Evolutionary conservation across 2,797 vertebrate genomes (phyloP).

Genomic region (Rhinella marina): DNA sequence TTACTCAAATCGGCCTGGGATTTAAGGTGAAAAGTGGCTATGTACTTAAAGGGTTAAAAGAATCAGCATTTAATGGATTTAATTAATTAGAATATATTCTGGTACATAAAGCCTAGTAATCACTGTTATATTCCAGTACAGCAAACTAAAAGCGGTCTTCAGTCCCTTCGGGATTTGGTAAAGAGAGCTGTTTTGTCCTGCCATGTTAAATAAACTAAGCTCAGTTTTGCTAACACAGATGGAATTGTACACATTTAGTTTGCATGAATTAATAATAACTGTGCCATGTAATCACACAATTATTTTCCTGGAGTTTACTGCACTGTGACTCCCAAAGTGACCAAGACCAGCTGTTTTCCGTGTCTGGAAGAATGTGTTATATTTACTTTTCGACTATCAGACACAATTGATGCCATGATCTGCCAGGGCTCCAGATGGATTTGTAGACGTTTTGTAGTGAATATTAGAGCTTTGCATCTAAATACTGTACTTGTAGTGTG

Average conservation of each 20-base stretch:
- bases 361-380: slow-evolving; percentile 39
- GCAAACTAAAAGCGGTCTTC: slow-evolving; percentile 20
- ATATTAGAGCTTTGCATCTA: neutral
- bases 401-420: slow-evolving; percentile 15
- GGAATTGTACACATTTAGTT: slow-evolving; percentile 38
- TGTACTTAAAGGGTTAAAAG: too few species aligned
- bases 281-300: slow-evolving; percentile 43
- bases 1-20: too few species aligned
- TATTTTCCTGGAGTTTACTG: slow-evolving; percentile 41
- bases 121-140: neutral
- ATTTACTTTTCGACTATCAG: slow-evolving; percentile 33
- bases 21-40: too few species aligned
- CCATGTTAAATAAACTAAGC: slow-evolving; percentile 52
- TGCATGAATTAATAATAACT: slow-evolving; percentile 57
- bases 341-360: slow-evolving; percentile 53
- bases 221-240: slow-evolving; percentile 43
- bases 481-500: neutral
- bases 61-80: neutral
- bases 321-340: slow-evolving; percentile 20
- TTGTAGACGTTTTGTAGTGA: neutral
- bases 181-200: slow-evolving; percentile 22
- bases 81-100: neutral
- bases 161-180: slow-evolving; percentile 23
- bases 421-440: slow-evolving; percentile 47
- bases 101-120: slow-evolving; percentile 15